phyloP scores from a whole-genome alignment of 2,797 vertebrate genomes.

The Gephyroberyx darwinii region DNA sequence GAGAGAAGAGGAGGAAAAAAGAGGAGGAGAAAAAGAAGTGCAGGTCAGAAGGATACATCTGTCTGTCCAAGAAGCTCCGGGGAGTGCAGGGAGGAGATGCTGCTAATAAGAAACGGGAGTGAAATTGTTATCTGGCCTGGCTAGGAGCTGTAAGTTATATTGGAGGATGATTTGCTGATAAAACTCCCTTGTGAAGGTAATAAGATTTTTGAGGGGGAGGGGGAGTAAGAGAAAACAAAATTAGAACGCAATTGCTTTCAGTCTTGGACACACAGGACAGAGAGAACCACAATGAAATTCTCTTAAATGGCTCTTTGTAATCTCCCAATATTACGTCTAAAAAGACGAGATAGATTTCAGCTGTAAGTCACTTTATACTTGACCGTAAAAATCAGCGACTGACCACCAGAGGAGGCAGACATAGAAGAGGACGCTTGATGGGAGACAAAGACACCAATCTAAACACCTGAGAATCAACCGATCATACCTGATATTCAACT shows the following conservation, averaged over 20 bases:
- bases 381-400: constrained; percentile 24
- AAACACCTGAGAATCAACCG: constrained; percentile 61
- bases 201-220: constrained; percentile 16
- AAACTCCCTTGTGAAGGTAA: constrained; percentile 40
- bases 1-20: not conserved
- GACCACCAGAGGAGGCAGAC: constrained; percentile 17
- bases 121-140: constrained; percentile 31
- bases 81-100: constrained; percentile 39
- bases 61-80: constrained; percentile 11
- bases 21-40: constrained; percentile 18
- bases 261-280: constrained; percentile 44
- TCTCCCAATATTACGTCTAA: constrained; percentile 44
- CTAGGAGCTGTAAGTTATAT: constrained; percentile 15
- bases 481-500: constrained; percentile 49
- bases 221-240: constrained; percentile 47
- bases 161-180: constrained; percentile 46
- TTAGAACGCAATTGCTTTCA: constrained; percentile 23
- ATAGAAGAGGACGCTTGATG: constrained; percentile 17
- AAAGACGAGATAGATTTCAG: constrained; percentile 39
- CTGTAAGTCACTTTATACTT: constrained; percentile 21
- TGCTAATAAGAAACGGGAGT: constrained; percentile 56
- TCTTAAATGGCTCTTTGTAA: constrained; percentile 62
- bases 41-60: constrained; percentile 8
- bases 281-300: constrained; percentile 53
- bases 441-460: constrained; percentile 37